These are phyloP conservation scores for Petroica traversi DNA, from an alignment of 2,113 vertebrate genomes.

Conservation along the genomic window DNA sequence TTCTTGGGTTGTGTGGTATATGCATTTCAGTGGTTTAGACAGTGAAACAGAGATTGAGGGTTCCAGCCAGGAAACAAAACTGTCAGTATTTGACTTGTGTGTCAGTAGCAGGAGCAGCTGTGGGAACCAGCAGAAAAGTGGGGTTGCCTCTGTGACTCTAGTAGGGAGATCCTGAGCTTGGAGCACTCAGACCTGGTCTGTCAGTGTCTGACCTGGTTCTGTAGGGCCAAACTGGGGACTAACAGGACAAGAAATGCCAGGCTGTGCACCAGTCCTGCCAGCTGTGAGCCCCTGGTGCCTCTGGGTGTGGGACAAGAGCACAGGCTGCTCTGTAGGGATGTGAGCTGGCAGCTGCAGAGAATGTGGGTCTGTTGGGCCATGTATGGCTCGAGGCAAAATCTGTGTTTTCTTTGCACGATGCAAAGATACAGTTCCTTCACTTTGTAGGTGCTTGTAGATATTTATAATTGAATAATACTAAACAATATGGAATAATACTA, in stretches of 20 bases:
- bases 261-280: background rate
- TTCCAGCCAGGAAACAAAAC: background rate
- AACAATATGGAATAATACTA: background rate
- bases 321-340: background rate
- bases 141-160: fast-evolving
- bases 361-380: background rate
- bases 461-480: background rate
- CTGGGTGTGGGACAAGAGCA: background rate
- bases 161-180: background rate
- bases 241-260: background rate
- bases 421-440: background rate
- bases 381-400: background rate
- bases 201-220: background rate
- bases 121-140: background rate
- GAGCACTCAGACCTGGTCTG: background rate
- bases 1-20: background rate
- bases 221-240: background rate
- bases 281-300: background rate
- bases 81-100: background rate
- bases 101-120: background rate
- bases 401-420: background rate
- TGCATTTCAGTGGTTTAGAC: background rate
- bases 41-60: background rate
- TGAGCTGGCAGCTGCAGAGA: background rate
- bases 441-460: background rate